These are phyloP conservation scores for Mirza zaza DNA, from an alignment of 2,113 vertebrate genomes.

Conservation along the genomic window DNA sequence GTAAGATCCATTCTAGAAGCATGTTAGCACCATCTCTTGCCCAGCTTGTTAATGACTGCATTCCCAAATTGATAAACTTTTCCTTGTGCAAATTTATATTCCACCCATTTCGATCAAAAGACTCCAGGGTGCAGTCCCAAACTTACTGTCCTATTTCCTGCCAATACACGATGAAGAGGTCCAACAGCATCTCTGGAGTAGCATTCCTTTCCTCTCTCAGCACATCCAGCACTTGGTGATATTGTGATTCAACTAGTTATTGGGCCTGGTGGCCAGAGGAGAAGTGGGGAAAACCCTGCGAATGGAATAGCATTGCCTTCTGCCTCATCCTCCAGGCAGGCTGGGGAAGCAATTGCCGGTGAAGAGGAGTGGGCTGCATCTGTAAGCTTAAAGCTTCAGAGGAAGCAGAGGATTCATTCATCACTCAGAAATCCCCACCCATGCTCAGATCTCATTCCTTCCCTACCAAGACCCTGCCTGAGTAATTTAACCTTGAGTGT, in stretches of 20 bases:
- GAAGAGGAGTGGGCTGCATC: not conserved
- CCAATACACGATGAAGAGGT: not conserved
- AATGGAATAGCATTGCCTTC: not conserved
- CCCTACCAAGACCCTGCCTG: not conserved
- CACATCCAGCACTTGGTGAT: not conserved
- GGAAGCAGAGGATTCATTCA: not conserved
- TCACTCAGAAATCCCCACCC: not conserved
- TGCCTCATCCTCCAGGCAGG: not conserved
- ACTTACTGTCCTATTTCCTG: not conserved
- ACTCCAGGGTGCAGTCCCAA: not conserved
- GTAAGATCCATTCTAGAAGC: not conserved
- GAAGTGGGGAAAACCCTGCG: not conserved
- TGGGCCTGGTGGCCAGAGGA: not conserved
- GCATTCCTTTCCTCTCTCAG: not conserved
- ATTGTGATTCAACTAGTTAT: not conserved
- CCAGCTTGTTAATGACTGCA: not conserved
- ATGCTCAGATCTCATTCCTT: not conserved
- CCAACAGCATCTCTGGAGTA: not conserved
- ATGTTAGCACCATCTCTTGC: not conserved
- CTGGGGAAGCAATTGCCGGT: not conserved
- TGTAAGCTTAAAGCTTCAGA: not conserved
- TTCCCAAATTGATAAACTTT: not conserved
- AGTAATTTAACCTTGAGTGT: not conserved
- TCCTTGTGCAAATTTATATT: not conserved
- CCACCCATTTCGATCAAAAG: not conserved